phyloP scores from a whole-genome alignment of 2,888 invertebrate species.

The Hypolimnas misippus region DNA sequence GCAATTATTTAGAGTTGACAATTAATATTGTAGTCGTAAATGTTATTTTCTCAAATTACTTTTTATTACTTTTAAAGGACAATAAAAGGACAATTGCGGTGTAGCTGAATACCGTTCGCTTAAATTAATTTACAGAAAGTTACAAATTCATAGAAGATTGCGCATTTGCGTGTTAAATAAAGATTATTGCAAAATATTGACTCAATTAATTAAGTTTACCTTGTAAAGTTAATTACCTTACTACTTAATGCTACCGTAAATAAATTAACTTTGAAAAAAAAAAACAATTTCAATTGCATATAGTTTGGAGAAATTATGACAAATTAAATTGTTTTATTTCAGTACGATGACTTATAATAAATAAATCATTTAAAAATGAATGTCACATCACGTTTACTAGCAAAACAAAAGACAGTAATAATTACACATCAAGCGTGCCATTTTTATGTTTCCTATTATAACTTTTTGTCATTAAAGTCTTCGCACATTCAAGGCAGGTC shows the following conservation, averaged over 20 bases:
- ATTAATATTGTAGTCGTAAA: neutral
- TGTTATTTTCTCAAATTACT: neutral
- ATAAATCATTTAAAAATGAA: neutral
- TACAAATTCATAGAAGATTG: conserved; percentile 6
- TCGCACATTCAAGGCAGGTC: conserved; percentile 38
- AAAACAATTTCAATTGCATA: neutral
- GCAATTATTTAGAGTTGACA: neutral
- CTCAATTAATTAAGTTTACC: neutral
- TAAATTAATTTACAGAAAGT: conserved; percentile 14
- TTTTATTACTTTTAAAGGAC: conserved; percentile 4
- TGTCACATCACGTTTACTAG: conserved; percentile 11
- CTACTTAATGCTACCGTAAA: neutral
- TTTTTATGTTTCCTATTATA: conserved; percentile 31
- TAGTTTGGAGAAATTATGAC: no score
- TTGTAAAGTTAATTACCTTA: neutral
- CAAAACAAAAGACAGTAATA: conserved; percentile 12
- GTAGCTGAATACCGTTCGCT: neutral
- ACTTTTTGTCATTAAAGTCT: conserved; percentile 36
- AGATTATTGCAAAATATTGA: neutral
- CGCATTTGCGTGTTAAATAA: conserved; percentile 6
- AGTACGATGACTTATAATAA: no score
- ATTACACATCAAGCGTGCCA: conserved; percentile 10
- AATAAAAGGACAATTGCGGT: neutral
- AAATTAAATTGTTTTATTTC: neutral
- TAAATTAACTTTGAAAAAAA: neutral